Evolutionary conservation across 92 coral and sea anemone species (phyloP).

Genomic region (Diadumene lineata): DNA sequence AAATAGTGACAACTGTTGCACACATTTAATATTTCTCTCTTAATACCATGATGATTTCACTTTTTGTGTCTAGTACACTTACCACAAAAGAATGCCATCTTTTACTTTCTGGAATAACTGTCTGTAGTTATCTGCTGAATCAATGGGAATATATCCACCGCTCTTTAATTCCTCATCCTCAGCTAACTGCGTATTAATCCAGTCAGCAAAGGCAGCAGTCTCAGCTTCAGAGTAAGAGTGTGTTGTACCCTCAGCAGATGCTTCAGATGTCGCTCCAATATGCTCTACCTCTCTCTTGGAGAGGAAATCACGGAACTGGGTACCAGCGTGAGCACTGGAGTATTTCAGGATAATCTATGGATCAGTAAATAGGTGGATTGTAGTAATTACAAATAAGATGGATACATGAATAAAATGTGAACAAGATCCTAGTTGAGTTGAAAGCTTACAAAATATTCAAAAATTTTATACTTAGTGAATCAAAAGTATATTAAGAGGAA

Average conservation of each 20-base stretch:
- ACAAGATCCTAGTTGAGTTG: too few species aligned
- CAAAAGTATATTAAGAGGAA: too few species aligned
- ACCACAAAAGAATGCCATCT: conserved; percentile 92
- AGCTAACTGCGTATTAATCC: conserved; percentile 83
- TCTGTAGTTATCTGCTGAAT: conserved; percentile 50
- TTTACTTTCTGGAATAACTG: conserved; percentile 77
- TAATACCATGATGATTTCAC: neutral
- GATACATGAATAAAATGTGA: too few species aligned
- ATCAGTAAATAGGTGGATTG: neutral
- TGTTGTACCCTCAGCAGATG: conserved; percentile 92
- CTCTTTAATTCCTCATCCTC: conserved; percentile 63
- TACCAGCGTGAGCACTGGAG: conserved; percentile 17
- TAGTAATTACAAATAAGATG: too few species aligned
- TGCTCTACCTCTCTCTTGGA: conserved; percentile 65
- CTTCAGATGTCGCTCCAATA: conserved; percentile 81
- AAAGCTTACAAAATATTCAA: too few species aligned
- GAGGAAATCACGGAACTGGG: conserved; percentile 63
- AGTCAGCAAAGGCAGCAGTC: conserved; percentile 88
- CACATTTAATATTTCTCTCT: too few species aligned
- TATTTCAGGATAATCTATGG: conserved; percentile 5
- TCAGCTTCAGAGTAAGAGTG: conserved; percentile 86
- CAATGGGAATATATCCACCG: conserved; percentile 65
- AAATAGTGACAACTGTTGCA: neutral
- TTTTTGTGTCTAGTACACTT: conserved; percentile 23
- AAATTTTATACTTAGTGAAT: too few species aligned